Evolutionary conservation across 1,140 invertebrate species (phyloP), one percentile per base, ranked within the genome.

Genomic region (Meteorus sp.): DNA sequence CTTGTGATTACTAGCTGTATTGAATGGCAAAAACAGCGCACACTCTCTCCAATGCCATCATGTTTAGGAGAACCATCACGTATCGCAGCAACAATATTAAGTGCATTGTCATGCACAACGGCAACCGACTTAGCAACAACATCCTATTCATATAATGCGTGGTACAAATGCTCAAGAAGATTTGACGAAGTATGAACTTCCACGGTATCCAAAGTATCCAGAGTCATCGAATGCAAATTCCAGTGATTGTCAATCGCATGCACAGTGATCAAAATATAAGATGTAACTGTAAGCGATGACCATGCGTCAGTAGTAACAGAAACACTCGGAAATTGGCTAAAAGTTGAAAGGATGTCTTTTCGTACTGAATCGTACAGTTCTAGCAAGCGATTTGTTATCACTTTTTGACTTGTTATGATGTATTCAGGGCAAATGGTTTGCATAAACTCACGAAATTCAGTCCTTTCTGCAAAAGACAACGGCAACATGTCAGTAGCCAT

Each of bases 91-190:
- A 20, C 19, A 1, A 56, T 56, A 23, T 56, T 56, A 3, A 3
- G 4, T 15, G 54, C 54, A 45, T 56, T 56, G 17, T 56, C 54
- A 37, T 56, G 54, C 2, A 33, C 33, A 56, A 56, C 15, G n/a
- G 45, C 27, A 29, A 29, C 27, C 4, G 9, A 4, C 9, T 29
- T 29, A 5, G 4, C 27, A 29, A 5, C 9, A 9, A 29, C 4
- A 9, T 52, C 35, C 50, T 29, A 52, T 13, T 35, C 29, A 3
- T 27, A 13, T 19, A 35, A 11, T 33, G 8, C 50, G 13, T 52
- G n/a, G 19, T 17, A 11, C 8, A 52, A 20, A 35, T 52, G 50
- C 13, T 52, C 29, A 17, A 13, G 11, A 4, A 17, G 15, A 52
- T 52, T 52, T 52, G n/a, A 13, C 8, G n/a, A 27, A 9, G 50